phyloP scores from a whole-genome alignment of 2,113 vertebrate genomes.

The Sceloporus undulatus region DNA sequence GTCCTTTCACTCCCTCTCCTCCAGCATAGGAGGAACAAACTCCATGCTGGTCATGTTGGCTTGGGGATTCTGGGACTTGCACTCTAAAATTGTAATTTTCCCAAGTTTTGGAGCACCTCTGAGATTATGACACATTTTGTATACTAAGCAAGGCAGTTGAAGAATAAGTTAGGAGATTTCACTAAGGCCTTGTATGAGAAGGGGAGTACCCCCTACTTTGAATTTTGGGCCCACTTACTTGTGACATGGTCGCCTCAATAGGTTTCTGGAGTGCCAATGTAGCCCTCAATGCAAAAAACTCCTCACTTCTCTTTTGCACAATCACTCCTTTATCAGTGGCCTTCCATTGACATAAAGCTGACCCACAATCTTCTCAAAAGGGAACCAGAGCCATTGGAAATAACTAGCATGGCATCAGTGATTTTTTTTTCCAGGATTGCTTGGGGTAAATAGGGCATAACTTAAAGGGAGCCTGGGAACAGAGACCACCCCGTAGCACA shows the following conservation, averaged over 20 bases:
- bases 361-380: background rate
- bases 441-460: background rate
- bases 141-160: background rate
- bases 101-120: background rate
- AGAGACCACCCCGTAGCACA: background rate
- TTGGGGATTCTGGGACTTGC: background rate
- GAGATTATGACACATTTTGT: background rate
- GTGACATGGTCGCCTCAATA: no score
- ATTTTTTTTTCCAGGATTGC: no score
- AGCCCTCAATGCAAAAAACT: no score
- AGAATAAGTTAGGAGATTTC: background rate
- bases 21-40: background rate
- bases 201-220: no score
- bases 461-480: background rate
- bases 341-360: background rate
- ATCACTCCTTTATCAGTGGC: background rate
- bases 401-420: no score
- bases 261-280: no score
- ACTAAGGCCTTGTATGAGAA: background rate
- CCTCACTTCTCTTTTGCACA: background rate
- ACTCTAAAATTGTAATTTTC: no score
- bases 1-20: background rate
- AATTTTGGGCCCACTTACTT: no score
- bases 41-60: background rate
- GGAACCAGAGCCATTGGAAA: background rate